A percentile compares a stretch with the other conserved stretches of the same genome.
Conservation (phyloP, 2,888 invertebrate genomes). For the Melipona beecheii region DNA sequence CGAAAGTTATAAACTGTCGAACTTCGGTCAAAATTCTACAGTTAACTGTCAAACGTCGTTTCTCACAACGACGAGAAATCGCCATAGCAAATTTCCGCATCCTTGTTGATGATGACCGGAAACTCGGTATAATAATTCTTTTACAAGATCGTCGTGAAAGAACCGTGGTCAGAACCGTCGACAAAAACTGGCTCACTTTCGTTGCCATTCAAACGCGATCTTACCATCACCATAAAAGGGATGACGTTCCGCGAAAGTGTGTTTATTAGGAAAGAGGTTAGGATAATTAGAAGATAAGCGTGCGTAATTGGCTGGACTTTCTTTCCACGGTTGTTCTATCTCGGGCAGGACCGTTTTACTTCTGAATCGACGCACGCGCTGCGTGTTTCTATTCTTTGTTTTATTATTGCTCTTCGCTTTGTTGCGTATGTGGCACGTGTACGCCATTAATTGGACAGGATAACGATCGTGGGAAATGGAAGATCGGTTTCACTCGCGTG, state of each 20-base stretch:
- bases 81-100: background rate
- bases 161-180: conserved; percentile 28
- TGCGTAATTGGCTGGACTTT: conserved; percentile 39
- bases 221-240: background rate
- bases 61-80: conserved; percentile 13
- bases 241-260: conserved; percentile 24
- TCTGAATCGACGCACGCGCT: background rate
- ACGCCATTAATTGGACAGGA: background rate
- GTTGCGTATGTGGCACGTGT: background rate
- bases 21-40: no score
- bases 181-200: conserved; percentile 71
- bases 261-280: conserved; percentile 36
- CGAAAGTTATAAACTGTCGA: no score
- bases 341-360: background rate
- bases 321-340: conserved; percentile 28
- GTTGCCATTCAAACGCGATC: conserved; percentile 49
- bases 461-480: conserved; percentile 3
- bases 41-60: no score
- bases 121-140: conserved; percentile 34
- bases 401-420: background rate
- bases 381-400: background rate
- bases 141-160: conserved; percentile 41
- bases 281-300: conserved; percentile 37
- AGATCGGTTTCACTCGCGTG: background rate
- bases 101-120: conserved; percentile 28